Evolutionary conservation across 2,797 vertebrate species (phyloP), one percentile per base, ranked within the genome.

Genomic region (Todus mexicanus): DNA sequence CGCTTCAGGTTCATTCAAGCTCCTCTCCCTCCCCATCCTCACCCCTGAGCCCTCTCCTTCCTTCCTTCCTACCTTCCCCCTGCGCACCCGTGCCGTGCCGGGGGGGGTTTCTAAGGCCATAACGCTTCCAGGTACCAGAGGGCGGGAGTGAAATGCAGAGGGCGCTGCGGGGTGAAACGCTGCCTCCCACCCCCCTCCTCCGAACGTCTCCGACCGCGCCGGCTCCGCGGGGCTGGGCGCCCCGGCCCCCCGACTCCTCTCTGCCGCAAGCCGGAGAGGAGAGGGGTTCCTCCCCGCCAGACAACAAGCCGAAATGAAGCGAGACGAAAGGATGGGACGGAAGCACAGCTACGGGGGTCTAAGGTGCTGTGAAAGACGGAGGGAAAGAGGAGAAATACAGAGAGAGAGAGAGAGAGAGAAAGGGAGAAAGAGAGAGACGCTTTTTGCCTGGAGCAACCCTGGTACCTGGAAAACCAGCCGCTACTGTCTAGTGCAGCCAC

Each of bases 381-480:
- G 25, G 83, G 71, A 92, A 92, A 91, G 96, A 95, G 84, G 45
- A 96, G 94, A 91, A 83, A 81, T 27, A 96, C 59, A 94, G 63
- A 91, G 66, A 94, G 68, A 78, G 12, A 77, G 68, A 79, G n/a
- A 84, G 27, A 65, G 4, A 82, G 61, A 91, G 68, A 79, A 29
- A 57, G 43, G 65, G 91, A 77, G 43, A 50, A 26, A 73, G 84
- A 74, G 47, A 65, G 72, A 96, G 97, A 96, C 92, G 82, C 97
- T 97, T 87, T 96, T 79, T 93, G 97, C 97, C 97, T 97, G 97
- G 95, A 97, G 97, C 70, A 87, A 96, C 95, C 95, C 97, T 97
- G 97, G 97, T 98, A 98, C 97, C 97, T 98, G 97, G 97, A 97
- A 97, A 95, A 97, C 97, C 97, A 97, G 96, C 97, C 93, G 96